Conservation (phyloP, 2,888 invertebrate genomes). For the Cerastis leucographa region DNA sequence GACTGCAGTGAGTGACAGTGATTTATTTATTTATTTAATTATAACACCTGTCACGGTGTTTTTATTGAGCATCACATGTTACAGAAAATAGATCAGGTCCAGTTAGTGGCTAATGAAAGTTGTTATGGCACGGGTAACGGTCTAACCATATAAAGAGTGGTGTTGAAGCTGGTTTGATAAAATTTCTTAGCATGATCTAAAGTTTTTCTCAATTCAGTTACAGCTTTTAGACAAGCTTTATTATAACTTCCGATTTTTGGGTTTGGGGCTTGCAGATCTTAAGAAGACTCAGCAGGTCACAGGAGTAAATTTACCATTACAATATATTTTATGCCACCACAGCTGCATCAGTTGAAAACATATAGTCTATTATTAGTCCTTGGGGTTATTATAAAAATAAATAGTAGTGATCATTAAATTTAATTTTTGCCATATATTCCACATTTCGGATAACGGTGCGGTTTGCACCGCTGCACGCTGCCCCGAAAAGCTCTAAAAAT, state of each 20-base stretch:
- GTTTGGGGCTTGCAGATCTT: not conserved
- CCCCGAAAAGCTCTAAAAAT: not conserved
- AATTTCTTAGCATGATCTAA: constrained; percentile 1
- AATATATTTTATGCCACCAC: not conserved
- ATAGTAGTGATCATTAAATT: not conserved
- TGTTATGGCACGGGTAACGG: constrained; percentile 70
- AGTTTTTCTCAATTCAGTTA: constrained; percentile 4
- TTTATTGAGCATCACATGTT: constrained; percentile 33
- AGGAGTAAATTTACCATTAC: not conserved
- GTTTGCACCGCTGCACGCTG: not conserved
- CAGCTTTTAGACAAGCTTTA: not conserved
- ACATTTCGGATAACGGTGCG: not conserved
- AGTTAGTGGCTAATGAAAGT: constrained; percentile 72
- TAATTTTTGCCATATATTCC: not conserved
- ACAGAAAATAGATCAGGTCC: constrained; percentile 55
- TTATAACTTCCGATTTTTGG: not conserved
- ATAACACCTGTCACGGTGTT: too few species aligned
- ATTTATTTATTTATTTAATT: too few species aligned
- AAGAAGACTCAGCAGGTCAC: not conserved
- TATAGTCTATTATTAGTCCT: not conserved
- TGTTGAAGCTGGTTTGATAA: constrained; percentile 36
- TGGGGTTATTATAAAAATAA: not conserved
- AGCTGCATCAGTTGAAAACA: not conserved
- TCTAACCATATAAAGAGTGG: constrained; percentile 53
- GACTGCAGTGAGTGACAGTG: constrained; percentile 27